Evolutionary conservation across 2,888 invertebrate species (phyloP).

Genomic region (Euphydryas editha): DNA sequence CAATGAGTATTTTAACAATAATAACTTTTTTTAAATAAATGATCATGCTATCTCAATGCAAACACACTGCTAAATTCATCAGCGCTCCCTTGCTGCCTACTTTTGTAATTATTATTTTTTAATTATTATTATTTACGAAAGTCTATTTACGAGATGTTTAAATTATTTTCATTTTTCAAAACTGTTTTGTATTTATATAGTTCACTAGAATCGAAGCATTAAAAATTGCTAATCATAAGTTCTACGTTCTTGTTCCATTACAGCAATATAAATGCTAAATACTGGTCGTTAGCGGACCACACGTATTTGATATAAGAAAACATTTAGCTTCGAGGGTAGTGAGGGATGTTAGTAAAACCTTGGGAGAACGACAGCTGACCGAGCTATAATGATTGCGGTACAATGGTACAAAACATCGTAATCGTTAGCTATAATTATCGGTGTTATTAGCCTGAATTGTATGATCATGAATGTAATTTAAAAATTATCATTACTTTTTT

Average conservation of each 20-base stretch:
- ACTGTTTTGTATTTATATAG: neutral
- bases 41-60: too few relatives aligned
- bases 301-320: constrained; percentile 62
- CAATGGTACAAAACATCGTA: constrained; percentile 43
- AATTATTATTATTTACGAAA: too few relatives aligned
- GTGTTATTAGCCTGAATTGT: constrained; percentile 8
- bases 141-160: too few relatives aligned
- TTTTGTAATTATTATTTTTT: too few relatives aligned
- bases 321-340: constrained; percentile 64
- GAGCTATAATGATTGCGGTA: constrained; percentile 53
- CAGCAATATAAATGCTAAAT: constrained; percentile 32
- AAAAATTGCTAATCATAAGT: neutral
- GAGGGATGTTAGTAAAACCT: constrained; percentile 63
- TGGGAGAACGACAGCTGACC: constrained; percentile 79
- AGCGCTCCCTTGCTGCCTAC: too few relatives aligned
- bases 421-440: constrained; percentile 20
- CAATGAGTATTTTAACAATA: too few relatives aligned
- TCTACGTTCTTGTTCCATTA: constrained; percentile 8
- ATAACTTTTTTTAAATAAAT: too few relatives aligned
- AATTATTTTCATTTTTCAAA: too few relatives aligned
- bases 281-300: constrained; percentile 36
- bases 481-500: neutral
- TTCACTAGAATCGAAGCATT: neutral
- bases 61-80: too few relatives aligned
- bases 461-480: neutral